phyloP scores from a whole-genome alignment of 2,797 vertebrate genomes.

The Dendrocincla tyrannina region DNA sequence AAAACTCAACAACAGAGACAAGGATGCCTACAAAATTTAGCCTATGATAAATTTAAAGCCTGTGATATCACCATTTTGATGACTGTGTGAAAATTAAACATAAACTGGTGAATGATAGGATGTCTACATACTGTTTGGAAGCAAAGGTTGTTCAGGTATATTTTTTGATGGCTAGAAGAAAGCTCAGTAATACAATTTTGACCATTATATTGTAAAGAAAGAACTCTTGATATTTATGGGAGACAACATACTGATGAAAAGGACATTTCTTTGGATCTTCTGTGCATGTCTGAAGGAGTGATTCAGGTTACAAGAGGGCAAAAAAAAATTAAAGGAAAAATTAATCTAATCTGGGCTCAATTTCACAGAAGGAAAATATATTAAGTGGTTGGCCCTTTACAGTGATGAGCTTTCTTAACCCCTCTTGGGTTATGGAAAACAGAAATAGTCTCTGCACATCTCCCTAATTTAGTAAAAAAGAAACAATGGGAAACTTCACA shows the following conservation, averaged over 20 bases:
- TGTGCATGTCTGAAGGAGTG: background rate
- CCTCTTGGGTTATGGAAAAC: background rate
- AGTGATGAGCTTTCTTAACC: background rate
- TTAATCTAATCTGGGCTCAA: background rate
- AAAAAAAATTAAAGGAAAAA: background rate
- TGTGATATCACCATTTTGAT: background rate
- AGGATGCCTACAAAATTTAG: background rate
- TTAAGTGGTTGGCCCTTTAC: background rate
- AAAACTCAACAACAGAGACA: background rate
- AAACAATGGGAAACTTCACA: background rate
- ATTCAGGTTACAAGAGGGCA: background rate
- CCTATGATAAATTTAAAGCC: background rate
- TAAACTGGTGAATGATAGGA: background rate
- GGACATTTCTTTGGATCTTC: background rate
- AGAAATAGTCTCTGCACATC: background rate
- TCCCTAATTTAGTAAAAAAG: background rate
- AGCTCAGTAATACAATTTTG: background rate
- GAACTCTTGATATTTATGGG: background rate
- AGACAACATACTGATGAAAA: background rate
- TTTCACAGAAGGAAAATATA: background rate
- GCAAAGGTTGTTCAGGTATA: background rate
- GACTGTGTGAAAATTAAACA: background rate
- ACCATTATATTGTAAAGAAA: background rate
- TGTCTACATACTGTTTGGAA: background rate
- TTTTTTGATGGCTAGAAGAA: background rate